These are phyloP conservation scores for Bambusicola thoracicus DNA, from an alignment of 2,113 vertebrate species.

Conservation along the genomic window DNA sequence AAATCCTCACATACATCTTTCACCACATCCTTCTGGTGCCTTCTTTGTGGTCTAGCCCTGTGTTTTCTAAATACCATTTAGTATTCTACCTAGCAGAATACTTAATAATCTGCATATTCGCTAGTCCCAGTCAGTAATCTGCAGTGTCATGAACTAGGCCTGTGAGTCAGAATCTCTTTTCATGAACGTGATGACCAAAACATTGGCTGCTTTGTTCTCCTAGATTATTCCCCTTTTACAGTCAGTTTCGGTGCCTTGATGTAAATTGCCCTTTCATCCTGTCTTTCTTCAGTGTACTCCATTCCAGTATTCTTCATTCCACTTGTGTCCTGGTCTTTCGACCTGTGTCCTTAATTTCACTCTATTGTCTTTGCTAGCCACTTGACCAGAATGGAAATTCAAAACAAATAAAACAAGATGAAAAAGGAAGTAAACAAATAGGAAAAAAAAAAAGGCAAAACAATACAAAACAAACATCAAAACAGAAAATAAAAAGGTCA, in stretches of 20 bases:
- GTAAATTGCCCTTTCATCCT: neutral
- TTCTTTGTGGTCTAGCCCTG: neutral
- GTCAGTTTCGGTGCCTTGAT: neutral
- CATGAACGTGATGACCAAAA: neutral
- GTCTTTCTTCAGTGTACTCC: neutral
- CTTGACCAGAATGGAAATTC: neutral
- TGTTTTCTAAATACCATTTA: neutral
- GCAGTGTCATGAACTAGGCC: neutral
- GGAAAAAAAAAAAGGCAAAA: neutral
- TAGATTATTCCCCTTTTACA: neutral
- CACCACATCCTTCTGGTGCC: neutral
- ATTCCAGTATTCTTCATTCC: neutral
- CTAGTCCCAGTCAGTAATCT: neutral
- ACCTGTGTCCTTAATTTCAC: neutral
- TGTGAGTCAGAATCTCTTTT: neutral
- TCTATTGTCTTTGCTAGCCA: neutral
- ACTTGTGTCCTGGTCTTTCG: neutral
- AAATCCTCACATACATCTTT: neutral
- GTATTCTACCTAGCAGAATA: neutral
- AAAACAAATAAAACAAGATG: neutral
- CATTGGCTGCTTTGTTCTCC: neutral
- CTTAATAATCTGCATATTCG: neutral
- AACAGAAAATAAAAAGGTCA: neutral
- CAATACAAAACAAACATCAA: neutral
- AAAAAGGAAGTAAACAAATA: neutral